Conservation (phyloP, 92 coral and sea anemone genomes). For the Scolanthus callimorphus region DNA sequence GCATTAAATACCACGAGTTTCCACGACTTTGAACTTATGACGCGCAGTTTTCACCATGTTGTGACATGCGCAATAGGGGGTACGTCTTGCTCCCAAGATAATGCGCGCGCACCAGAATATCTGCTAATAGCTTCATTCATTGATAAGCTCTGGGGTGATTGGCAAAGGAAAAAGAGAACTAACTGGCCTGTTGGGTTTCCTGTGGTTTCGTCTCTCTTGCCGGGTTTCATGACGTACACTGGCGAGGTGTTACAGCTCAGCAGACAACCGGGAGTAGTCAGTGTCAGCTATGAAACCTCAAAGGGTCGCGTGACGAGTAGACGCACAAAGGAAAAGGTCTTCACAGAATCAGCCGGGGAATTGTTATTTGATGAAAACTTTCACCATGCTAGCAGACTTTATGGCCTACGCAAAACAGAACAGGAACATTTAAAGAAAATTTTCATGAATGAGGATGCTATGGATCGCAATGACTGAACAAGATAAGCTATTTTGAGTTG, state of each 20-base stretch:
- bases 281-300: conserved; percentile 24
- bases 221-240: conserved; percentile 33
- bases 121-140: conserved; percentile 29
- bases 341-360: too few relatives aligned
- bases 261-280: conserved; percentile 33
- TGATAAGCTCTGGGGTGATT: conserved; percentile 42
- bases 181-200: conserved; percentile 28
- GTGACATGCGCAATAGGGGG: conserved; percentile 49
- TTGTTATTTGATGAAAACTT: too few relatives aligned
- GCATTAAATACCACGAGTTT: conserved; percentile 9
- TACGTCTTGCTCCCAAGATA: conserved; percentile 17
- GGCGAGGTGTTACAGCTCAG: conserved; percentile 32
- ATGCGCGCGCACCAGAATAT: conserved; percentile 26
- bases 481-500: too few relatives aligned
- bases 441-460: too few relatives aligned
- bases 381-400: too few relatives aligned
- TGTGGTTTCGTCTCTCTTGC: conserved; percentile 20
- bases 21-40: conserved; percentile 16
- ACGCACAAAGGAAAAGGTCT: too few relatives aligned
- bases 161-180: conserved; percentile 18
- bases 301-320: too few relatives aligned
- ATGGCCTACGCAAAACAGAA: too few relatives aligned
- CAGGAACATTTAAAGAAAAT: too few relatives aligned
- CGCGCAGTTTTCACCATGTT: conserved; percentile 34
- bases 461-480: too few relatives aligned